Percentiles rank a stretch among this genome's conserved stretches.
Evolutionary conservation across 2,797 vertebrate species (phyloP).

Genomic region (Sandelia bainsii): DNA sequence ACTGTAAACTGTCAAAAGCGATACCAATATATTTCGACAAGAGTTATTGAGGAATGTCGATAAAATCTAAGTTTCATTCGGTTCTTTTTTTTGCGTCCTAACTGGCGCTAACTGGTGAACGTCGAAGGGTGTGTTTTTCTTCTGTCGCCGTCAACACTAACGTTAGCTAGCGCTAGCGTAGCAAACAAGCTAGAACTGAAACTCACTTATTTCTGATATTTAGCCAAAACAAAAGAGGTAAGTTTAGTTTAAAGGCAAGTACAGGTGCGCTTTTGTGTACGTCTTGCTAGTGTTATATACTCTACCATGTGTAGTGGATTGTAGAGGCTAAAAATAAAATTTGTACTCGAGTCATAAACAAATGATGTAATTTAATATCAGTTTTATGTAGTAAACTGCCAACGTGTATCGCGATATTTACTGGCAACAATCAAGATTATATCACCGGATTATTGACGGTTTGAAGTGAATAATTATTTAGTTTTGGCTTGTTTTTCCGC

Average conservation of each 20-base stretch:
- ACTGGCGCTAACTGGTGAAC: constrained; percentile 34
- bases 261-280: neutral
- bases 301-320: neutral
- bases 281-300: neutral
- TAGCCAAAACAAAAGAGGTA: constrained; percentile 56
- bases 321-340: neutral
- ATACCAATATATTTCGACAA: neutral
- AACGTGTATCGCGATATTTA: accelerated
- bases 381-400: accelerated
- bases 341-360: too few species aligned
- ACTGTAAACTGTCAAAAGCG: constrained; percentile 23
- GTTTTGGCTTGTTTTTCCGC: constrained; percentile 62
- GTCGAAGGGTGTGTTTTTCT: constrained; percentile 66
- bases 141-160: constrained; percentile 48
- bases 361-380: neutral
- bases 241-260: neutral
- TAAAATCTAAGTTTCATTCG: neutral
- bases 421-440: accelerated
- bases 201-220: constrained; percentile 23
- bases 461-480: constrained; percentile 30
- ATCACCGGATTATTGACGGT: neutral
- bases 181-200: constrained; percentile 21
- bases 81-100: constrained; percentile 17
- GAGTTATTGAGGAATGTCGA: constrained; percentile 22
- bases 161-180: constrained; percentile 33